Evolutionary conservation across 2,888 invertebrate species (phyloP).

Genomic region (Zootermopsis nevadensis): DNA sequence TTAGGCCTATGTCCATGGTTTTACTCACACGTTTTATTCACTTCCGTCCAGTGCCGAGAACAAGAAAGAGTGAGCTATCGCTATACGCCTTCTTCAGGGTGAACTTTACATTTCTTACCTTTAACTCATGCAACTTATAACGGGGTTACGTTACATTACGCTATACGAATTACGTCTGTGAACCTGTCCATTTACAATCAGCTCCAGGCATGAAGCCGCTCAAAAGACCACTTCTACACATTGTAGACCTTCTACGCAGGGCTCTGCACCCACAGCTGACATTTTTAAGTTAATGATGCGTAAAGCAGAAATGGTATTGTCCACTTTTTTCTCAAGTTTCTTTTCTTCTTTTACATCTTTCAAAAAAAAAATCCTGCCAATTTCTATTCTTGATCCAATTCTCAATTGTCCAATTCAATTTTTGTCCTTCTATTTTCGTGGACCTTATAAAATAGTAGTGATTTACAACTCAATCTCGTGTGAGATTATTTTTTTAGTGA

Average conservation of each 20-base stretch:
- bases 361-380: background rate
- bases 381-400: background rate
- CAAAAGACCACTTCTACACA: background rate
- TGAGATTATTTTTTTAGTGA: too few relatives aligned
- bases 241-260: background rate
- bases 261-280: background rate
- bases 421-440: background rate
- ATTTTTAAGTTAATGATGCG: constrained; percentile 14
- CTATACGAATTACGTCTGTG: background rate
- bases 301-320: constrained; percentile 18
- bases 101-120: too few relatives aligned
- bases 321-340: background rate
- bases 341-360: background rate
- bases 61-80: too few relatives aligned
- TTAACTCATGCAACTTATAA: background rate
- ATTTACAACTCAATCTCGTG: background rate
- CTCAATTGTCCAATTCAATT: background rate
- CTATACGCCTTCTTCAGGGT: too few relatives aligned
- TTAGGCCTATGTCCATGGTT: too few relatives aligned
- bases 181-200: background rate
- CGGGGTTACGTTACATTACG: background rate
- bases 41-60: too few relatives aligned
- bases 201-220: background rate
- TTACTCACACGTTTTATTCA: too few relatives aligned
- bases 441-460: background rate